Base-by-base conservation (phyloP, 2,888 invertebrate genomes). In the Incurvaria masculella region DNA sequence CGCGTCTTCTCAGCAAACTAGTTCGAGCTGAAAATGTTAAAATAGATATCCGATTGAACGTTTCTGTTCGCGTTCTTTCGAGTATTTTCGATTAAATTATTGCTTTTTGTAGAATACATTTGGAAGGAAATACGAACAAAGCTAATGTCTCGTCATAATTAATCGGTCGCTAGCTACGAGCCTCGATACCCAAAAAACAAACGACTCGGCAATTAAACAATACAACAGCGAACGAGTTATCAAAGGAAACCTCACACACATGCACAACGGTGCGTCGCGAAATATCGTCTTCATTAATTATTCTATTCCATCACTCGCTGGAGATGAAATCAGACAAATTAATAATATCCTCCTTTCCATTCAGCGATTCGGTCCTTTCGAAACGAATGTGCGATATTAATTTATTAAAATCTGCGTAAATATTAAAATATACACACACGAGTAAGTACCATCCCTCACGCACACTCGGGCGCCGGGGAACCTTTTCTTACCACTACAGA, bases 271-370 rank as follows among this genome's bases (percentile, higher is more conserved):
- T 3, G 33, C 33, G 33, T 59, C 55, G 56, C 49, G 56, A 60
- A 57, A 60, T 60, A 53, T 50, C 45, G 46, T 39, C 55, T 60
- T 60, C 65, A 69, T 72, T 70, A 69, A 71, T 72, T 72, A 70
- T 67, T 63, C 64, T 60, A 60, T 62, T 63, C 62, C 65, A 68
- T 67, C 67, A 62, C 60, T 62, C 62, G 33, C 33, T 33, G 53
- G 54, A 49, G 46, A 60, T 57, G 57, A 55, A 59, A 61, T 57
- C 61, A 56, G 55, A 56, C 57, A 57, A 58, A 60, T 59, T 60
- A 47, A 49, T 49, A 51, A 47, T 45, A 51, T 38, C 45, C 44
- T 40, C 45, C 44, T 21, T 46, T 46, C 46, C 21, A 43, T 48
- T 44, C 43, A 40, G 43, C 49, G 33, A 49, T 51, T 49, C 47